These are phyloP conservation scores for Plumapathes pennacea DNA, from an alignment of 92 coral and sea anemone genomes.

Conservation along the genomic window DNA sequence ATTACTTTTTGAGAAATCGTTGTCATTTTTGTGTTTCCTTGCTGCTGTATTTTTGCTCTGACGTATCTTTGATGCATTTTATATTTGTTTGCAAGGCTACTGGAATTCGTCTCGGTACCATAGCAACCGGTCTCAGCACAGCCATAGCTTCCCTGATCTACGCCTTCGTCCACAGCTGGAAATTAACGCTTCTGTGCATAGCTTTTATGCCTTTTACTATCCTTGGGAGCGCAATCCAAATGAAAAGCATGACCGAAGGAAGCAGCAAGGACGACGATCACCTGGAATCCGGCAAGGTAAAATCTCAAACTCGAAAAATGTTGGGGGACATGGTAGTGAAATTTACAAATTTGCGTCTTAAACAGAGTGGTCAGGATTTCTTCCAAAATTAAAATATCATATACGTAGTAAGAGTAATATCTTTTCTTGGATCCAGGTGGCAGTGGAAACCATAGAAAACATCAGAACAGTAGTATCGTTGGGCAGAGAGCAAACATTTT, in stretches of 20 bases:
- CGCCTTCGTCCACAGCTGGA: conserved; percentile 86
- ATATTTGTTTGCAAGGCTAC: conserved; percentile 57
- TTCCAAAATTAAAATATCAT: no score
- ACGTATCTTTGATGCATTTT: not conserved
- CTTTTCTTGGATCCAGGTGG: conserved; percentile 48
- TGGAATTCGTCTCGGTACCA: conserved; percentile 68
- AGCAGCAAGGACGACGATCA: conserved; percentile 40
- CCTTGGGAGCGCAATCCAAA: conserved; percentile 67
- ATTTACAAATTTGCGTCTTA: no score
- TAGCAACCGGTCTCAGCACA: conserved; percentile 69
- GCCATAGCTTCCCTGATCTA: conserved; percentile 53
- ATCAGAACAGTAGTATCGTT: conserved; percentile 84
- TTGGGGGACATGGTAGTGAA: no score
- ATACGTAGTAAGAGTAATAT: no score
- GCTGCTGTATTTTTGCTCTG: not conserved
- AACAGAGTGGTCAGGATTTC: no score
- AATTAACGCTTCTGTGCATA: conserved; percentile 68
- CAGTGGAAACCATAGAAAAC: conserved; percentile 87
- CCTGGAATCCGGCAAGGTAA: conserved; percentile 76
- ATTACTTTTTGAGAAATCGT: not conserved
- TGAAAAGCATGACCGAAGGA: conserved; percentile 65
- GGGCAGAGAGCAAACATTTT: conserved; percentile 76
- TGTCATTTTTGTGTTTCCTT: no score
- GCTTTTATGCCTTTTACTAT: conserved; percentile 84
- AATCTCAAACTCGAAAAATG: not conserved